Base-by-base conservation (phyloP, 1,140 invertebrate species). In the Apis florea region DNA sequence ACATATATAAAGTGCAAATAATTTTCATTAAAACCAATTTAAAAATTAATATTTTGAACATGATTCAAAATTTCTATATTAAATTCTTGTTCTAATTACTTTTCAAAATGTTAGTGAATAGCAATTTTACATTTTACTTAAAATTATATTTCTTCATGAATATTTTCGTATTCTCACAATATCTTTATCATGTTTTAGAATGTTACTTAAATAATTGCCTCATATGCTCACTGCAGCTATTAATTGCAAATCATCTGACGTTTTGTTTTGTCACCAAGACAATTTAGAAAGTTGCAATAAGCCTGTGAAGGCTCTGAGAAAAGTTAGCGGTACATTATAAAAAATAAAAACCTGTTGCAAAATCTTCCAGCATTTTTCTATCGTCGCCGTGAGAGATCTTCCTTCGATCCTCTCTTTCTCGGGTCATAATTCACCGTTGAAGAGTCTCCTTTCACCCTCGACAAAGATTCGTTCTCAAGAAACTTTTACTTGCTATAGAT, bases 391-490 rank as follows among this genome's bases (percentile, higher is more conserved):
- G 63, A 53, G 61, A 72, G 63, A 56, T 19, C 3, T 47, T 73
- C 49, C 47, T 56, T 17, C 21, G 56, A 9, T 13, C 21, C n/a
- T 70, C 67, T 66, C 78, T 40, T 66, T 68, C 54, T n/a, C 64
- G n/a, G 24, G 53, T 73, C 26, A 80, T 81, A 79, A 75, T 74
- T 67, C 71, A 67, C 71, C 40, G 49, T 24, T 72, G 78, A 79
- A 66, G 72, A 64, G 68, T 64, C 51, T 79, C 77, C 79, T 73
- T 83, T 81, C 64, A 81, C 79, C 79, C 79, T 81, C 71, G 26
- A 75, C 49, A 69, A 58, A 81, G 63, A 81, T 73, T 49, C 53
- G 40, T 75, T 81, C 79, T 49, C 49, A 83, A n/a, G 54, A 70
- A 70, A 79, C 69, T 72, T 68, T 68, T 75, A 68, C 70, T 74